A percentile compares a stretch with the other conserved stretches of the same genome.
These are phyloP conservation scores for Illadopsis cleaveri DNA, from an alignment of 2,113 vertebrate species.

Conservation along the genomic window DNA sequence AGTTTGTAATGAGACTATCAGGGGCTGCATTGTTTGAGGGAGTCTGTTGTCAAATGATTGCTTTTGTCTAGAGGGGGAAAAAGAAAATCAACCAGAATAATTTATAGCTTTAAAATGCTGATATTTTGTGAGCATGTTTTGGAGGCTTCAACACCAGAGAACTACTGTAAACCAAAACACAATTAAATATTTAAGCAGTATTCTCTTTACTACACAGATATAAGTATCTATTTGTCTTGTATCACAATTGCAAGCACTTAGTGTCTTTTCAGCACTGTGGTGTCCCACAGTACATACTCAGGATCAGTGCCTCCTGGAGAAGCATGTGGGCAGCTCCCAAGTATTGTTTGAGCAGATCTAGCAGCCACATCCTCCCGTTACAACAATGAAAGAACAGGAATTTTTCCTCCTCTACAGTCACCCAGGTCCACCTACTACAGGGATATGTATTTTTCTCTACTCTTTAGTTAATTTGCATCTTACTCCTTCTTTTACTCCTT, in stretches of 20 bases:
- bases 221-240: not conserved
- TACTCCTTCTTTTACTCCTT: not conserved
- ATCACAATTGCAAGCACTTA: not conserved
- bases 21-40: not conserved
- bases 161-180: constrained; percentile 10
- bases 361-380: not conserved
- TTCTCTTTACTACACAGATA: not conserved
- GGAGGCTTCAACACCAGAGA: not conserved
- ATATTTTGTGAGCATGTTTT: not conserved
- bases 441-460: not conserved
- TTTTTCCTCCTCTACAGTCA: not conserved
- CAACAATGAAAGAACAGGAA: not conserved
- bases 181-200: constrained; percentile 45
- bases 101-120: constrained; percentile 12
- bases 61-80: not conserved
- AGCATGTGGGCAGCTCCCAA: not conserved
- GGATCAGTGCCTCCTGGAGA: not conserved
- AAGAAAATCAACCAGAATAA: constrained; percentile 7
- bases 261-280: not conserved
- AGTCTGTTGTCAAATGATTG: not conserved
- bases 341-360: not conserved
- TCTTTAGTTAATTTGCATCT: not conserved
- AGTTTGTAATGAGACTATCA: not conserved
- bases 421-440: not conserved
- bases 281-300: not conserved